phyloP scores from a whole-genome alignment of 2,113 vertebrate genomes.

The Parus major region DNA sequence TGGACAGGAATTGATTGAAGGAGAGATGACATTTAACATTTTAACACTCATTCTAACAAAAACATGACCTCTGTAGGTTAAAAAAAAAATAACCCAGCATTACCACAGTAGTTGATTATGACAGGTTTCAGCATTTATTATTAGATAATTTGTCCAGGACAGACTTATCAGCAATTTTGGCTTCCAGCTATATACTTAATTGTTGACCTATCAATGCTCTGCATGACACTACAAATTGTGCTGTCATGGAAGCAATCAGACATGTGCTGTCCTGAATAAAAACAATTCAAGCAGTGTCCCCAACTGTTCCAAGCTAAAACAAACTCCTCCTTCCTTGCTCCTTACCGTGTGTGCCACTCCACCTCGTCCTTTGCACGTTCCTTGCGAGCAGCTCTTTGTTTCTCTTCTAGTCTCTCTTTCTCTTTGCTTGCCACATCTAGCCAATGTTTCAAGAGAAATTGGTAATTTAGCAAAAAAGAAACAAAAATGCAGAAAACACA shows the following conservation, averaged over 20 bases:
- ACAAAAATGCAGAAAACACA: neutral
- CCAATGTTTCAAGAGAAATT: neutral
- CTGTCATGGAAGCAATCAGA: neutral
- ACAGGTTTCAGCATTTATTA: neutral
- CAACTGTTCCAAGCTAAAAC: neutral
- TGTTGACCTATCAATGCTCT: neutral
- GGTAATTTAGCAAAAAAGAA: neutral
- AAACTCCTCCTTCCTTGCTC: neutral
- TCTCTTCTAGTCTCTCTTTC: constrained; percentile 95
- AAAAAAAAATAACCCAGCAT: neutral
- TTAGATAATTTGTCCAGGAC: neutral
- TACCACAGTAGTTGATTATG: neutral
- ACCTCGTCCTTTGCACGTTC: constrained; percentile 83
- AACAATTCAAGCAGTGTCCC: neutral
- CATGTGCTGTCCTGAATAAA: neutral
- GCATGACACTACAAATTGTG: neutral
- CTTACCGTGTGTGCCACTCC: constrained; percentile 91
- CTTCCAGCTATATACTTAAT: neutral
- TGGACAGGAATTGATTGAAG: neutral
- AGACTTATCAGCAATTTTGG: neutral
- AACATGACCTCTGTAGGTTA: neutral
- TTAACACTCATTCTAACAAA: neutral
- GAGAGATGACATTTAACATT: neutral
- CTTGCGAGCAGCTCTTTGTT: constrained; percentile 89
- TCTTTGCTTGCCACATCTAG: constrained; percentile 89